Evolutionary conservation across 2,888 invertebrate genomes (phyloP).

Genomic region (Polydrusus tereticollis): DNA sequence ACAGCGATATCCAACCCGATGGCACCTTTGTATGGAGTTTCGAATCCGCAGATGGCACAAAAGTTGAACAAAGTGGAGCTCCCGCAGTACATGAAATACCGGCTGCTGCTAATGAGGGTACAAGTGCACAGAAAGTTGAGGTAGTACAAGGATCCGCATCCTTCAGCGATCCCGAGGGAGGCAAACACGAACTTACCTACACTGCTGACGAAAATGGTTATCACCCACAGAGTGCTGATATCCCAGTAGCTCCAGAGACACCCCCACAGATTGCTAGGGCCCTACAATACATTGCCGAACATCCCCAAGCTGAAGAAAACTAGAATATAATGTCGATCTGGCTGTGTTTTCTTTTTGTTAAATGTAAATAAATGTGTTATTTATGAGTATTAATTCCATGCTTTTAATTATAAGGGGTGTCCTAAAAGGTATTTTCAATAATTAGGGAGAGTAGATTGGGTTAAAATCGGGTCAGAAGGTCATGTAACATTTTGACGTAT

Average conservation of each 20-base stretch:
- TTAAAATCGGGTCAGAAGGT: no score
- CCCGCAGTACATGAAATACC: conserved; percentile 11
- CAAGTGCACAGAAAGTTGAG: conserved; percentile 58
- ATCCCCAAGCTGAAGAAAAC: conserved; percentile 57
- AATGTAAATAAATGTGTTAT: neutral
- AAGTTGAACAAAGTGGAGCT: conserved; percentile 70
- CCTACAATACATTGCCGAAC: conserved; percentile 68
- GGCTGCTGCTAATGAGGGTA: neutral
- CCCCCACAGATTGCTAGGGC: conserved; percentile 74
- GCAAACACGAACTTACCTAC: conserved; percentile 67
- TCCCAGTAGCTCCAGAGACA: conserved; percentile 61
- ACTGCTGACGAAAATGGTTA: conserved; percentile 71
- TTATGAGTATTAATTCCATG: neutral
- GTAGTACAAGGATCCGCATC: conserved; percentile 58
- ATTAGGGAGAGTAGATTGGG: no score
- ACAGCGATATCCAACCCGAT: conserved; percentile 5
- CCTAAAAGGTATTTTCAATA: no score
- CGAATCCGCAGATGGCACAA: conserved; percentile 73
- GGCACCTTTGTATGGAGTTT: conserved; percentile 21
- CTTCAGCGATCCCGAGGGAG: conserved; percentile 69
- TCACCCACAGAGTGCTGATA: conserved; percentile 67
- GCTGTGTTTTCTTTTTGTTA: neutral
- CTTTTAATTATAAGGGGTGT: no score
- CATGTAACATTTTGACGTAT: no score
- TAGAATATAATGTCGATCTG: neutral